A percentile compares a stretch with the other conserved stretches of the same genome.
Conservation (phyloP, 30 jellyfish, hydroid and myxozoan genomes). For the Cassiopea andromeda region DNA sequence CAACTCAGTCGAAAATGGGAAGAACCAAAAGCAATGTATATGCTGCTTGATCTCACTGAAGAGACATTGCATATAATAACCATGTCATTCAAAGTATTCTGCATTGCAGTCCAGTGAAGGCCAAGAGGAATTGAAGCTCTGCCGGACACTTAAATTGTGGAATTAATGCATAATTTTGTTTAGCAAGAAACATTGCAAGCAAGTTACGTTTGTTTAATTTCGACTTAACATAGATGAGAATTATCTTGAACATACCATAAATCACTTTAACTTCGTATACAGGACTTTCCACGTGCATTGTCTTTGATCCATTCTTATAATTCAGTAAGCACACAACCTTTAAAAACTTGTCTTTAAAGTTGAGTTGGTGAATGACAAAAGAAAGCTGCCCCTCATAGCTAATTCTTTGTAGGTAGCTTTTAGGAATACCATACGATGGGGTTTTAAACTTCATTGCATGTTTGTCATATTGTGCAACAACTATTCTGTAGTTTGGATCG, state of each 20-base stretch:
- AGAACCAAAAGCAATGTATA: no score
- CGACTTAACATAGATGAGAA: not conserved
- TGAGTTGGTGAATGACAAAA: not conserved
- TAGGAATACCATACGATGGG: not conserved
- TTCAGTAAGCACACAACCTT: not conserved
- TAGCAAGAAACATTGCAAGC: not conserved
- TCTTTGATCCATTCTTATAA: not conserved
- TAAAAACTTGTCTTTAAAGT: not conserved
- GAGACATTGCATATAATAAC: no score
- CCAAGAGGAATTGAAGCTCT: no score
- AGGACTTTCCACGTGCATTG: not conserved
- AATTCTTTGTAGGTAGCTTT: not conserved
- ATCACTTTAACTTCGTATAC: not conserved
- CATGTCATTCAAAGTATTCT: no score
- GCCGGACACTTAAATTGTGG: no score
- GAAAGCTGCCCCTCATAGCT: not conserved
- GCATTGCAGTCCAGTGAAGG: no score
- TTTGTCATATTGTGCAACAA: not conserved
- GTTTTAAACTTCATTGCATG: not conserved
- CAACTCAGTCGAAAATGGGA: no score
- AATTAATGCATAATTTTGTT: no score
- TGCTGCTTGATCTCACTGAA: no score
- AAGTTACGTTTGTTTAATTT: not conserved
- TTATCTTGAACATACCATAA: not conserved
- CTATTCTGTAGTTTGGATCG: not conserved